phyloP scores from a whole-genome alignment of 2,888 invertebrate genomes.

The Amiota mariae region DNA sequence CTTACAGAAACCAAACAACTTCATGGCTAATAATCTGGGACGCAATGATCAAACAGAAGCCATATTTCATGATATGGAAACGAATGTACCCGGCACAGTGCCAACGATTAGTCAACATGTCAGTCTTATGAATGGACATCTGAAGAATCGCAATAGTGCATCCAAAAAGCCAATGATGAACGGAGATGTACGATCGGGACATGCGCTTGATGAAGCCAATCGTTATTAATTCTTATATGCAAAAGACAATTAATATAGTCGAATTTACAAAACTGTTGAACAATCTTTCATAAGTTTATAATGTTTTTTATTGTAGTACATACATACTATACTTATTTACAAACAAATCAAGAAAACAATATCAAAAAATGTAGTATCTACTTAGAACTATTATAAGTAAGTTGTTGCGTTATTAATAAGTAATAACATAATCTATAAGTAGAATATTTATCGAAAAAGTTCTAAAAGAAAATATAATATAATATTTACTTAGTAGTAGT shows the following conservation, averaged over 20 bases:
- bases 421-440: not conserved
- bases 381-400: slow-evolving; percentile 23
- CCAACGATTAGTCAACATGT: slow-evolving; percentile 74
- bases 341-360: not conserved
- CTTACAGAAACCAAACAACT: slow-evolving; percentile 66
- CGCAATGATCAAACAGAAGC: slow-evolving; percentile 67
- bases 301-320: too few relatives aligned
- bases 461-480: too few relatives aligned
- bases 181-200: slow-evolving; percentile 61
- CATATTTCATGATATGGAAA: slow-evolving; percentile 71
- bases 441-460: too few relatives aligned
- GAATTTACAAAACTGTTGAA: slow-evolving; percentile 31
- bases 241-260: slow-evolving; percentile 35
- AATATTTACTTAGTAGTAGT: too few relatives aligned
- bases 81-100: slow-evolving; percentile 72
- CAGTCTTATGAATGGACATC: slow-evolving; percentile 73
- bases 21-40: slow-evolving; percentile 47
- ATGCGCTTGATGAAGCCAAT: slow-evolving; percentile 73
- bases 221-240: slow-evolving; percentile 71
- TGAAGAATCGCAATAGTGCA: slow-evolving; percentile 62
- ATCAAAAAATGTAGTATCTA: not conserved
- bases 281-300: slow-evolving; percentile 1
- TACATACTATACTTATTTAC: too few relatives aligned
- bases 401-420: slow-evolving; percentile 17
- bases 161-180: slow-evolving; percentile 61